A percentile compares a stretch with the other conserved stretches of the same genome.
Evolutionary conservation across 2,113 vertebrate genomes (phyloP).

Genomic region (Psettodes erumei): DNA sequence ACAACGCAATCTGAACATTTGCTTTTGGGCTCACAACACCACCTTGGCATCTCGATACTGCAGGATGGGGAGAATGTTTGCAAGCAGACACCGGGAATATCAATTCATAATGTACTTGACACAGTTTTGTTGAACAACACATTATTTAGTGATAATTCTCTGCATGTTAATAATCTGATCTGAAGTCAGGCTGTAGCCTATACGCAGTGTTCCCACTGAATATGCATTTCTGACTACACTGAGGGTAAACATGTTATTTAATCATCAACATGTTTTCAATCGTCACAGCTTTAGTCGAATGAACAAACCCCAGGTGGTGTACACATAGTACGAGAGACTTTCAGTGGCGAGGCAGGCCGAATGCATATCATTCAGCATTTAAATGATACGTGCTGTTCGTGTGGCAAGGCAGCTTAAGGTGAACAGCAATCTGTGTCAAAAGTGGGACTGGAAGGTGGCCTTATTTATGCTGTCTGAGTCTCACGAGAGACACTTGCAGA

Average conservation of each 20-base stretch:
- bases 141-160: slow-evolving; percentile 80
- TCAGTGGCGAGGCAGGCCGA: slow-evolving; percentile 22
- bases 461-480: slow-evolving; percentile 33
- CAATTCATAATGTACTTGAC: slow-evolving; percentile 82
- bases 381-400: slow-evolving; percentile 46
- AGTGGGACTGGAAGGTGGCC: slow-evolving; percentile 9
- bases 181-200: slow-evolving; percentile 72
- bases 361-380: slow-evolving; percentile 63
- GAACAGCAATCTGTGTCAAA: slow-evolving; percentile 69
- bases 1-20: slow-evolving; percentile 13
- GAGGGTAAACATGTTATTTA: slow-evolving; percentile 82
- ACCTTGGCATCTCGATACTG: slow-evolving; percentile 44
- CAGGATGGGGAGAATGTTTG: slow-evolving; percentile 42
- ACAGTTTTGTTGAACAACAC: slow-evolving; percentile 82
- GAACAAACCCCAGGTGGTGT: slow-evolving; percentile 70
- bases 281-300: slow-evolving; percentile 69
- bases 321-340: slow-evolving; percentile 65
- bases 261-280: slow-evolving; percentile 71
- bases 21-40: slow-evolving; percentile 16
- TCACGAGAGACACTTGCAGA: not conserved
- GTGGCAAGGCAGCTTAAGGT: slow-evolving; percentile 55
- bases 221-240: slow-evolving; percentile 74
- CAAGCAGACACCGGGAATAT: slow-evolving; percentile 76
- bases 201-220: slow-evolving; percentile 81
- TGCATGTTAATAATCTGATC: slow-evolving; percentile 78